phyloP scores from a whole-genome alignment of 1,140 invertebrate species.

The Teleogryllus occipitalis region DNA sequence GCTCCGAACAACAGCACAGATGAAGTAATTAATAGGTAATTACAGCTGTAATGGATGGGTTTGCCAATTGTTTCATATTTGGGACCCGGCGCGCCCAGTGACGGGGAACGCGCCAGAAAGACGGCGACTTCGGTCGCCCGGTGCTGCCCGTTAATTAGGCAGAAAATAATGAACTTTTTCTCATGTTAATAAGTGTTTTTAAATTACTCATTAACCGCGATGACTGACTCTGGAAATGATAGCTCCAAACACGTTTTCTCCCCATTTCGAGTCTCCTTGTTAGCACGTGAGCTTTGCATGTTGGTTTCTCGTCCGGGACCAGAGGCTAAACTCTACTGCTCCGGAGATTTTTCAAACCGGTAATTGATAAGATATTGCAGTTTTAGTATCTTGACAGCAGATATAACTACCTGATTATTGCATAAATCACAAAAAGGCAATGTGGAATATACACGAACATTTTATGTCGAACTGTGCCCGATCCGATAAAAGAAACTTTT shows the following conservation, averaged over 20 bases:
- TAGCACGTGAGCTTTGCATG: not conserved
- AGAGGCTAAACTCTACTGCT: not conserved
- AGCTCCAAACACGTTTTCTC: not conserved
- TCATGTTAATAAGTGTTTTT: not conserved
- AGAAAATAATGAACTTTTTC: constrained; percentile 6
- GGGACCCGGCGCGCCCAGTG: no score
- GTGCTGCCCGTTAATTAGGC: not conserved
- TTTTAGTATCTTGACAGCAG: not conserved
- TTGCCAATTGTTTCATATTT: constrained; percentile 1
- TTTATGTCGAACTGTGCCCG: no score
- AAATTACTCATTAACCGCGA: not conserved
- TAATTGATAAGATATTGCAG: not conserved
- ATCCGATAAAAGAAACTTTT: no score
- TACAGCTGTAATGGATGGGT: not conserved
- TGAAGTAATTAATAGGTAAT: constrained; percentile 6
- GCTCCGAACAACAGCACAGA: not conserved
- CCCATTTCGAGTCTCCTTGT: not conserved
- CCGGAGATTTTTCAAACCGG: not conserved
- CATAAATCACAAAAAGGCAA: no score
- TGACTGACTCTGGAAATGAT: not conserved
- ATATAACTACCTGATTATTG: not conserved
- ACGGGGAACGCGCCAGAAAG: not conserved
- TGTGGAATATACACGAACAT: no score
- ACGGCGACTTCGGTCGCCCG: not conserved
- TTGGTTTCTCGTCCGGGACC: not conserved